Conservation (phyloP, 2,113 vertebrate species). For the Mohoua ochrocephala region DNA sequence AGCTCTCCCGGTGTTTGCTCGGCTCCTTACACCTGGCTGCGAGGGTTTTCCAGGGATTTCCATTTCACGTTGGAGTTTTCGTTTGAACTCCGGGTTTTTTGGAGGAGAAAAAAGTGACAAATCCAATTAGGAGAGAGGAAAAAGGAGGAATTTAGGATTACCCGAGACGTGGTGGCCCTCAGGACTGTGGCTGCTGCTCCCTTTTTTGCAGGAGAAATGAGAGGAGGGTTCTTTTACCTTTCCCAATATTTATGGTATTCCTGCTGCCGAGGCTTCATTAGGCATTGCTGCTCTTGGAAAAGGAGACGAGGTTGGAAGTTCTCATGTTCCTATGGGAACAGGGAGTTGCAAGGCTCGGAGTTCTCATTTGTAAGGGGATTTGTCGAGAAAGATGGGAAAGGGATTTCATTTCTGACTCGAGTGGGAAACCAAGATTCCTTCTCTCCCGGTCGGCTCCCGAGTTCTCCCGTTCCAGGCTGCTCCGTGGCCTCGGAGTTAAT, state of each 20-base stretch:
- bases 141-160: not conserved
- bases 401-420: not conserved
- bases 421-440: not conserved
- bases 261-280: not conserved
- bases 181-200: not conserved
- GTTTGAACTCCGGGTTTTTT: not conserved
- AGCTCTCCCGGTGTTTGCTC: not conserved
- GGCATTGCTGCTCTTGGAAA: not conserved
- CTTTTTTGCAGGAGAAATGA: not conserved
- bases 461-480: not conserved
- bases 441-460: not conserved
- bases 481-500: not conserved
- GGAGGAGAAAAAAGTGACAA: not conserved
- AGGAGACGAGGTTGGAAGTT: not conserved
- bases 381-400: not conserved
- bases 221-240: not conserved
- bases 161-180: not conserved
- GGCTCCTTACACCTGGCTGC: not conserved
- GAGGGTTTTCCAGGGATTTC: not conserved
- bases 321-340: slow-evolving; percentile 14
- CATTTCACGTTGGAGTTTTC: not conserved
- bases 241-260: not conserved
- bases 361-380: not conserved
- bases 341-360: not conserved
- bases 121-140: not conserved